phyloP scores from a whole-genome alignment of 2,113 vertebrate species.

The Martes martes region DNA sequence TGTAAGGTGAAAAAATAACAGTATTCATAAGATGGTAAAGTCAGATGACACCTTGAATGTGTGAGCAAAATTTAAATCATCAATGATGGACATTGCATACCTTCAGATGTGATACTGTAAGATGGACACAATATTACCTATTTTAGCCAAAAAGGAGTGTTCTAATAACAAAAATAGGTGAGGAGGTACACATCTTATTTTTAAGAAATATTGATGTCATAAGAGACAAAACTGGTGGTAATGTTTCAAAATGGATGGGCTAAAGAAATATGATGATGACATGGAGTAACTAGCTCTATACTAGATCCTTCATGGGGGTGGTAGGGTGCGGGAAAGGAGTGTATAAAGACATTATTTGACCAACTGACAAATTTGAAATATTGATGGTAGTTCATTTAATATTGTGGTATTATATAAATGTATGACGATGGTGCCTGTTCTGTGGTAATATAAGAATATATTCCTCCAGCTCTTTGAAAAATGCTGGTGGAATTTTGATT shows the following conservation, averaged over 20 bases:
- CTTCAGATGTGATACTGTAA: not conserved
- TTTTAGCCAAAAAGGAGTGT: not conserved
- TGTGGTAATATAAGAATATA: not conserved
- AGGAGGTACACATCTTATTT: not conserved
- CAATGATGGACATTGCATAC: not conserved
- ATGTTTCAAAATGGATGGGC: not conserved
- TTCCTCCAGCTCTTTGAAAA: not conserved
- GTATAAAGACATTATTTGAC: not conserved
- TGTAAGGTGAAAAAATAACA: not conserved
- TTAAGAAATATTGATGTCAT: not conserved
- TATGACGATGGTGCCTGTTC: not conserved
- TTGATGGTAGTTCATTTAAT: not conserved
- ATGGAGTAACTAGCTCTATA: not conserved
- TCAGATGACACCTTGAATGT: not conserved
- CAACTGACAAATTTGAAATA: not conserved
- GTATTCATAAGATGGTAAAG: not conserved
- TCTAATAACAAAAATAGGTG: not conserved
- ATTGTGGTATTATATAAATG: not conserved
- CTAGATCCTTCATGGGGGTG: not conserved
- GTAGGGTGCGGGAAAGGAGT: rapidly evolving
- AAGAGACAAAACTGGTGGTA: not conserved
- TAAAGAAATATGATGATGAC: not conserved
- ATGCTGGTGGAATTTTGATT: too few relatives aligned
- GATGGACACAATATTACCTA: not conserved
- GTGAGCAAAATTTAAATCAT: not conserved